Conservation (phyloP, 2,113 vertebrate genomes). For the Apteryx mantelli region DNA sequence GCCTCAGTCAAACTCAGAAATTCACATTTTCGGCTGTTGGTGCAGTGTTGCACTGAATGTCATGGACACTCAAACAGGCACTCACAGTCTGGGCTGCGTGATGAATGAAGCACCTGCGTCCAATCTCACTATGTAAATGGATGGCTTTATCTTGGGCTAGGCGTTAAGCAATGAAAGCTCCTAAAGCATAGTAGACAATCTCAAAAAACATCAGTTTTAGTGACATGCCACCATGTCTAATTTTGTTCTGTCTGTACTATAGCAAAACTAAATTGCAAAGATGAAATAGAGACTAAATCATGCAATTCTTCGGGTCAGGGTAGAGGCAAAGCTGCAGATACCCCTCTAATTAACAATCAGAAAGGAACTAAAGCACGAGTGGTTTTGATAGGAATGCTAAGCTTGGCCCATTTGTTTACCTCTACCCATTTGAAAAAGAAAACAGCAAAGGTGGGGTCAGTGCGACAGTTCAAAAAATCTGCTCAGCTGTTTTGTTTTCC, state of each 20-base stretch:
- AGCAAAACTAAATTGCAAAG: not conserved
- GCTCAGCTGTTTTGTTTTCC: not conserved
- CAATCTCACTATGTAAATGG: not conserved
- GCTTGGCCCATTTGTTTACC: too few relatives aligned
- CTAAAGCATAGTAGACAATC: not conserved
- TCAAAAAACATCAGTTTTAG: not conserved
- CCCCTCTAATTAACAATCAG: too few relatives aligned
- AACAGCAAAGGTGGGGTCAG: too few relatives aligned
- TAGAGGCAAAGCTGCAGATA: too few relatives aligned
- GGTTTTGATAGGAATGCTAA: too few relatives aligned
- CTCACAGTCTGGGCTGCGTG: not conserved
- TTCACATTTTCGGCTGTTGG: not conserved
- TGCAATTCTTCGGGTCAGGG: too few relatives aligned
- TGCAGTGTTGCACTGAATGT: not conserved
- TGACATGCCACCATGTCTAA: not conserved
- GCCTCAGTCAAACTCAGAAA: not conserved
- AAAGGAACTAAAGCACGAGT: too few relatives aligned
- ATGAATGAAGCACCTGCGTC: not conserved
- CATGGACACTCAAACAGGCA: not conserved
- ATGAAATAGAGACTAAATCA: not conserved
- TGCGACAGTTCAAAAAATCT: not conserved
- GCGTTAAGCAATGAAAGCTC: not conserved
- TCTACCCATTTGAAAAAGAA: too few relatives aligned
- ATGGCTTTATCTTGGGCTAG: not conserved
- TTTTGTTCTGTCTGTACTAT: not conserved